A percentile compares a stretch with the other conserved stretches of the same genome.
Conservation (phyloP, 2,113 vertebrate species). For the Microcebus tavaratra region DNA sequence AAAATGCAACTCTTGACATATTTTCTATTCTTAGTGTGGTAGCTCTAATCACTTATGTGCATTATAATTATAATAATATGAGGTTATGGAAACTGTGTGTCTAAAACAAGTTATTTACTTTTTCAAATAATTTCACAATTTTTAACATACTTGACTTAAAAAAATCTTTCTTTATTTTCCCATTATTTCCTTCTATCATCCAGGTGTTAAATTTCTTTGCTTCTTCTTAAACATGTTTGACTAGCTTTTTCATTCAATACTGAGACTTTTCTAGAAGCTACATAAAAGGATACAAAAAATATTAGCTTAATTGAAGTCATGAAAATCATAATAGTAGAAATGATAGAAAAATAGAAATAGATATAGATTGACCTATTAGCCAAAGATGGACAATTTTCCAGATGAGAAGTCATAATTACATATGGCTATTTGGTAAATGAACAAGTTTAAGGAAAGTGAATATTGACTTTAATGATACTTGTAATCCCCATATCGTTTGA, state of each 20-base stretch:
- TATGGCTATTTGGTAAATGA: neutral
- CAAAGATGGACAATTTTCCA: constrained; percentile 14
- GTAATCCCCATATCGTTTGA: neutral
- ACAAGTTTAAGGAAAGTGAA: neutral
- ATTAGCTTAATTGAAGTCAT: neutral
- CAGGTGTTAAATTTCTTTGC: neutral
- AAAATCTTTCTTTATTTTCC: neutral
- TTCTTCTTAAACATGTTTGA: constrained; percentile 53
- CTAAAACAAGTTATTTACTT: neutral
- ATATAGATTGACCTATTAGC: neutral
- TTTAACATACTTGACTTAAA: neutral
- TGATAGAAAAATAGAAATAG: neutral
- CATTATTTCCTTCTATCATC: neutral
- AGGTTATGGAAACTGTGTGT: neutral
- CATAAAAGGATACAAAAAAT: neutral
- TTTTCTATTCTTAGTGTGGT: neutral
- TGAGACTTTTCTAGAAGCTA: neutral
- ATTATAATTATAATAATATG: neutral
- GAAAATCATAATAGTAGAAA: neutral
- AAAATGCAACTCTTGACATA: neutral
- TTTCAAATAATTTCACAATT: neutral
- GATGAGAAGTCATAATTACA: neutral
- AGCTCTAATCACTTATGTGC: neutral
- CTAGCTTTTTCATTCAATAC: neutral
- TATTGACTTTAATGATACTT: neutral